These are phyloP conservation scores for Magallana ariakensis DNA, from an alignment of 1,140 invertebrate species.

Conservation along the genomic window DNA sequence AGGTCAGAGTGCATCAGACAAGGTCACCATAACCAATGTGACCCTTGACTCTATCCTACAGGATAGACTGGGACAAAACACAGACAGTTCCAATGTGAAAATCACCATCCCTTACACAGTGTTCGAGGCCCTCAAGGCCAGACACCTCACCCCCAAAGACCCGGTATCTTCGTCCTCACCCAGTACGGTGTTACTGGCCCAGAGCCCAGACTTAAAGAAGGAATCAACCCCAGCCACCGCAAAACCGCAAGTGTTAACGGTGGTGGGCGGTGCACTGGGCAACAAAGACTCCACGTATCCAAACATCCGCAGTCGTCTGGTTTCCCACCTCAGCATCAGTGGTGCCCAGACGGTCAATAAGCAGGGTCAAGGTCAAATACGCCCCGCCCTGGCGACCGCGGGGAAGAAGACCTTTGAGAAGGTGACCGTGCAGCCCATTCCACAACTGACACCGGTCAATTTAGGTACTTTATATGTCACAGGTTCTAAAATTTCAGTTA, in stretches of 20 bases:
- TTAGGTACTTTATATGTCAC: not conserved
- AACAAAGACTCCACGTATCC: not conserved
- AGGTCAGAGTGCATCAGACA: not conserved
- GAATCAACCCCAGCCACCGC: not conserved
- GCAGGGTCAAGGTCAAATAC: not conserved
- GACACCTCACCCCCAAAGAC: not conserved
- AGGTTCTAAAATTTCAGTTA: no score
- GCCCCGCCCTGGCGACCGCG: not conserved
- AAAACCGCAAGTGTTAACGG: not conserved
- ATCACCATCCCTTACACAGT: conserved; percentile 38
- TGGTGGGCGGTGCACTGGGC: not conserved
- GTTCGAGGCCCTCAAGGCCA: conserved; percentile 37
- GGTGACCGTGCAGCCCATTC: conserved; percentile 5
- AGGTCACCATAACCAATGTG: conserved; percentile 7
- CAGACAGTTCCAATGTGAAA: conserved; percentile 38
- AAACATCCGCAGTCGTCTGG: conserved; percentile 41
- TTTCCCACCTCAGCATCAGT: conserved; percentile 37
- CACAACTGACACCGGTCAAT: not conserved
- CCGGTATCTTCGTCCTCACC: not conserved
- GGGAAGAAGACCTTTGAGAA: not conserved
- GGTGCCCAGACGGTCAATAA: conserved; percentile 15
- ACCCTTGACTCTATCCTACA: conserved; percentile 27
- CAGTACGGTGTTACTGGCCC: not conserved
- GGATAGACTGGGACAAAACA: conserved; percentile 13
- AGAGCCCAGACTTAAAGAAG: not conserved